Conservation (phyloP, 2,888 invertebrate genomes). For the Laothoe populi region DNA sequence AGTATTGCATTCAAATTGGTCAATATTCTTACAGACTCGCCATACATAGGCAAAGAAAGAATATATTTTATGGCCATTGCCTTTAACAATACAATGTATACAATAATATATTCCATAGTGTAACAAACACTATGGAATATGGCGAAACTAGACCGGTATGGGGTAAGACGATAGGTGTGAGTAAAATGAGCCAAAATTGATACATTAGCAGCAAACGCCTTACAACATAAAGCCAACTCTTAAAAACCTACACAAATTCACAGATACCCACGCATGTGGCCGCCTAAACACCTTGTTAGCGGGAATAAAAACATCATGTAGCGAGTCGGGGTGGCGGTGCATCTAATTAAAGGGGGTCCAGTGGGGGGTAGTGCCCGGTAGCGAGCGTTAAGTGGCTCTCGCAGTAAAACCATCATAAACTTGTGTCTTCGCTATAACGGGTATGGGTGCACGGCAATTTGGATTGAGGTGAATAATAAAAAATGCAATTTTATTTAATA, state of each 20-base stretch:
- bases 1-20: no score
- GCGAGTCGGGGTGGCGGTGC: constrained; percentile 47
- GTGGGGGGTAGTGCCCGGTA: constrained; percentile 35
- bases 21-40: no score
- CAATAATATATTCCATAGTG: no score
- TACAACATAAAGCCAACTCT: constrained; percentile 18
- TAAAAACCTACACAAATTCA: constrained; percentile 35
- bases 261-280: constrained; percentile 38
- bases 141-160: no score
- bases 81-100: no score
- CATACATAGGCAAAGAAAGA: no score
- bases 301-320: constrained; percentile 55
- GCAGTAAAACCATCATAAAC: constrained; percentile 82
- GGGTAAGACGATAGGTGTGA: no score
- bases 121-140: no score
- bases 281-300: constrained; percentile 53
- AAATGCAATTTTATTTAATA: not conserved
- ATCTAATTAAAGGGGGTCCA: constrained; percentile 41
- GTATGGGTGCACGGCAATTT: constrained; percentile 53
- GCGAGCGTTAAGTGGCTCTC: constrained; percentile 78
- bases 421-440: constrained; percentile 67
- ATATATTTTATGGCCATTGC: no score
- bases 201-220: not conserved
- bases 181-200: not conserved
- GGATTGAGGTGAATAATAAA: constrained; percentile 29